These are phyloP conservation scores for Dryocosmus kuriphilus DNA, from an alignment of 2,888 invertebrate species.

Conservation along the genomic window DNA sequence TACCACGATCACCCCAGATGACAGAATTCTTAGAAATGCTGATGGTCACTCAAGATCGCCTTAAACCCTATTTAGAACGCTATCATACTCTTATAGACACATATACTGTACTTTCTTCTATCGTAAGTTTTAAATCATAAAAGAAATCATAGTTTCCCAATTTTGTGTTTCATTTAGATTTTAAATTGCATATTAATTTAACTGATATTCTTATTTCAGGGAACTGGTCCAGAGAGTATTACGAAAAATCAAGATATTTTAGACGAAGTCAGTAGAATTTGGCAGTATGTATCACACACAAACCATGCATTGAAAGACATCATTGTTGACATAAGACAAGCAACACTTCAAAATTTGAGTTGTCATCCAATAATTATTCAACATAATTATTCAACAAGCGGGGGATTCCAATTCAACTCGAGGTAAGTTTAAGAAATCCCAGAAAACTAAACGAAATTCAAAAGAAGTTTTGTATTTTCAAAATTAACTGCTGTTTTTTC, in stretches of 20 bases:
- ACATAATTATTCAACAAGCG: conserved; percentile 84
- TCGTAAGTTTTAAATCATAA: conserved; percentile 64
- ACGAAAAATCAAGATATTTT: conserved; percentile 83
- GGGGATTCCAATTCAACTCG: conserved; percentile 83
- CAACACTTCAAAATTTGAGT: conserved; percentile 84
- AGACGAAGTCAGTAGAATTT: conserved; percentile 87
- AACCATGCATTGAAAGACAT: conserved; percentile 94
- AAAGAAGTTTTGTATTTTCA: background rate
- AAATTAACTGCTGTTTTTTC: conserved; percentile 24
- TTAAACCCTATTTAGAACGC: conserved; percentile 84
- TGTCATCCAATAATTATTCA: conserved; percentile 87
- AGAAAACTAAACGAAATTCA: background rate
- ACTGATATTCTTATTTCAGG: conserved; percentile 41
- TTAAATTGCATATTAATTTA: conserved; percentile 60
- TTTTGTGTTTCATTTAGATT: too few relatives aligned
- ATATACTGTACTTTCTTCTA: conserved; percentile 80
- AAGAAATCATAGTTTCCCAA: too few relatives aligned
- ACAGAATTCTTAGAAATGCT: conserved; percentile 80
- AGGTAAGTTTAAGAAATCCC: conserved; percentile 70
- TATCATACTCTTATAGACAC: conserved; percentile 82
- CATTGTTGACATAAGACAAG: conserved; percentile 84
- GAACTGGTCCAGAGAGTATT: conserved; percentile 73
- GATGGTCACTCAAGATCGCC: conserved; percentile 79
- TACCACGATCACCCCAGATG: conserved; percentile 79
- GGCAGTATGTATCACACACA: conserved; percentile 92